Evolutionary conservation across 2,797 vertebrate genomes (phyloP), one percentile per base, ranked within the genome.

Genomic region (Triplophysa yarkandensis): DNA sequence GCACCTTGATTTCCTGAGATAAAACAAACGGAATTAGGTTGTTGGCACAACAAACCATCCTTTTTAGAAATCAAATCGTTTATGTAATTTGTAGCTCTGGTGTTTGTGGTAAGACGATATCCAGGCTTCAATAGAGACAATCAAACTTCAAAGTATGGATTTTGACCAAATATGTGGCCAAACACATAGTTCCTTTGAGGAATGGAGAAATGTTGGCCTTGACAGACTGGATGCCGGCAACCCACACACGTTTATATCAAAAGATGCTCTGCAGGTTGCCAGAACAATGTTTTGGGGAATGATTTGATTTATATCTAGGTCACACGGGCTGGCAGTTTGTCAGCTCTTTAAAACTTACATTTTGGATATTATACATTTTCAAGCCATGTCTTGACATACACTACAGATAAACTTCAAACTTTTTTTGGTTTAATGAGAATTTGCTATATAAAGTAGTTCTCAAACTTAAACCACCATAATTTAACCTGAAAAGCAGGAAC

Each of bases 231-330:
- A 71, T 41, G 14, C 4, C 41, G 60, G n/a, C 19, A 16, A 52
- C 68, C n/a, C 25, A 30, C 39, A 41, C 41, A 54, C 36, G 2
- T 69, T 69, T 43, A 44, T 44, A 58, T 58, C n/a, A 39, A 58
- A 46, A 17, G 54, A 70, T 70, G 68, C 23, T 21, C 41, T 58
- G 68, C 27, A 46, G 16, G 17, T 28, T 72, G 70, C 44, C 70
- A 72, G 32, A 72, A 63, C 6, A 1, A 17, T 39, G 58, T 52
- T 30, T 34, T 46, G 1, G 4, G 50, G 36, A 69, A 58, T 44
- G n/a, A 69, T 17, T 23, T 58, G 68, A 61, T 61, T 71, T 71
- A 55, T 61, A 60, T 60, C 68, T 71, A 14, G 14, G 63, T 65
- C 39, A 54, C 65, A 52, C 0, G 32, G 39, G 21, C 62, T 62